These are phyloP conservation scores for Ellobius talpinus DNA, from an alignment of 2,113 vertebrate species.

Conservation along the genomic window DNA sequence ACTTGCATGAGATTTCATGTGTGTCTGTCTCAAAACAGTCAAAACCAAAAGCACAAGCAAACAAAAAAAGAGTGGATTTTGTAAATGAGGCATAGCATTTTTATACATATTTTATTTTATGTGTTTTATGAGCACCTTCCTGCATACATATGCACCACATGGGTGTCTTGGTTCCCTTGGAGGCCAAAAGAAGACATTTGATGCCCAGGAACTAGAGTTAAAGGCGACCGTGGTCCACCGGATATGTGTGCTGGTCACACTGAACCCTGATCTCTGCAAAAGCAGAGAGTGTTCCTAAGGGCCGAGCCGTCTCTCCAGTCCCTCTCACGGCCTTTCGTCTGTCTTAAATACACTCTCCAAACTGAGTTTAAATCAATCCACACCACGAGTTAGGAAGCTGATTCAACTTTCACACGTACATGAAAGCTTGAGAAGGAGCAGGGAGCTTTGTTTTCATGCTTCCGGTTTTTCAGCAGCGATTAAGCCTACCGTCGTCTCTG, in stretches of 20 bases:
- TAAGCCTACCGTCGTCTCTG: not conserved
- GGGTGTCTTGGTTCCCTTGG: not conserved
- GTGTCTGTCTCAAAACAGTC: not conserved
- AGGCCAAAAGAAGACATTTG: not conserved
- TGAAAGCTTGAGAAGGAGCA: constrained; percentile 29
- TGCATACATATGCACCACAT: not conserved
- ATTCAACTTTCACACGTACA: not conserved
- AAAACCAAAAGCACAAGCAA: not conserved
- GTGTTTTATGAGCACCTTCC: not conserved
- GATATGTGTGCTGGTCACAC: not conserved
- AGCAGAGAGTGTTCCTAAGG: not conserved
- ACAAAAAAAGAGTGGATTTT: not conserved
- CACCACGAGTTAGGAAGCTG: not conserved
- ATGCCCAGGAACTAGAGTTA: not conserved
- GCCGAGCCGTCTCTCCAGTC: not conserved
- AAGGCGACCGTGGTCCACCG: no score
- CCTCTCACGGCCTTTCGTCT: not conserved
- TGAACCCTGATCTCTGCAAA: not conserved
- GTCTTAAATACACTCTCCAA: not conserved
- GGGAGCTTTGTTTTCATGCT: not conserved
- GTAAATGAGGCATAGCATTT: not conserved
- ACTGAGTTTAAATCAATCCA: constrained; percentile 31
- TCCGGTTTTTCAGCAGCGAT: not conserved
- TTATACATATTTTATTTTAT: not conserved
- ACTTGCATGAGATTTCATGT: not conserved